A percentile compares a stretch with the other conserved stretches of the same genome.
These are phyloP conservation scores for Tachycineta bicolor DNA, from an alignment of 2,113 vertebrate species.

Conservation along the genomic window DNA sequence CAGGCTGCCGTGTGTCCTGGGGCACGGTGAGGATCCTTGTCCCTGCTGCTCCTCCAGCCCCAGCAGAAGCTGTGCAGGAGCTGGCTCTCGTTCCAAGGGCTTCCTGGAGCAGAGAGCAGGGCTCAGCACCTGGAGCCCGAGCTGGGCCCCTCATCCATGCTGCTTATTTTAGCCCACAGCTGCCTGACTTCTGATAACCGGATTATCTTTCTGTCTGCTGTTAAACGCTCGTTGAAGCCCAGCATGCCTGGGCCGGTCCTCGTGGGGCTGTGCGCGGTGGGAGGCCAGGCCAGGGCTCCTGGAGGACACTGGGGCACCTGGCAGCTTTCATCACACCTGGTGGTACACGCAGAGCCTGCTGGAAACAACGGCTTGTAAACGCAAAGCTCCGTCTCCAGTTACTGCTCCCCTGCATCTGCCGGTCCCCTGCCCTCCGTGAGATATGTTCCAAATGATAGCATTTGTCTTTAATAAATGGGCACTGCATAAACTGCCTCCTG, in stretches of 20 bases:
- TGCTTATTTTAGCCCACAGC: background rate
- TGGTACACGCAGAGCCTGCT: background rate
- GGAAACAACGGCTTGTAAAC: background rate
- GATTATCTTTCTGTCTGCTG: background rate
- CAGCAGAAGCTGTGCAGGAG: background rate
- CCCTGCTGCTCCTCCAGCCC: background rate
- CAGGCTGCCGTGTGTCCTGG: fast-evolving
- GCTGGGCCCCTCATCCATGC: background rate
- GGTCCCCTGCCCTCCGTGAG: background rate
- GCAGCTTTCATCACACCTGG: conserved; percentile 43
- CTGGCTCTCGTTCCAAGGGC: background rate
- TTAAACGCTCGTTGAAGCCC: background rate
- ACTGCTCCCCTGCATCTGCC: background rate
- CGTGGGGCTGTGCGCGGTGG: fast-evolving
- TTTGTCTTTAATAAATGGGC: conserved; percentile 64
- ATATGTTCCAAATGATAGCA: conserved; percentile 25
- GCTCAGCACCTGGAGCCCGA: background rate
- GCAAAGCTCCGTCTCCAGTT: conserved; percentile 15
- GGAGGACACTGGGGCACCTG: background rate
- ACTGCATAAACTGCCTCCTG: conserved; percentile 15
- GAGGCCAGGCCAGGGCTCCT: background rate
- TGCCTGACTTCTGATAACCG: background rate
- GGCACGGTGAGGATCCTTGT: background rate
- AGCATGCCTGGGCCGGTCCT: background rate
- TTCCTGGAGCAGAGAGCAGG: background rate